Evolutionary conservation across 2,888 invertebrate genomes (phyloP), one percentile per base, ranked within the genome.

Genomic region (Lasioglossum figueresi): DNA sequence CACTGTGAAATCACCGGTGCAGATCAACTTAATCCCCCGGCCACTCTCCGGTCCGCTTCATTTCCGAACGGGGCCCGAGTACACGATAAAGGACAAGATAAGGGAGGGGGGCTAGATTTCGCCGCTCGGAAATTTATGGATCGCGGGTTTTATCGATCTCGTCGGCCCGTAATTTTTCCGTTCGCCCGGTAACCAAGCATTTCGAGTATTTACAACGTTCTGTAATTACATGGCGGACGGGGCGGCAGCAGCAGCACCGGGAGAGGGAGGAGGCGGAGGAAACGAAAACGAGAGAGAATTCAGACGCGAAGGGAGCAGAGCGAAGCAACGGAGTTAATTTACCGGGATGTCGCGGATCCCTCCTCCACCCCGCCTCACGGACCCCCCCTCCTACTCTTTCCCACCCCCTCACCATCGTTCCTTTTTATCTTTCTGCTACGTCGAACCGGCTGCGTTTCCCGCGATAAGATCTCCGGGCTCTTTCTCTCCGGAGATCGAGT

Each of bases 381-480:
- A 43, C 14, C 52, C 72, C n/a, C n/a, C 52, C 72, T 23, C n/a
- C 40, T 12, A 48, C 76, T 66, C 56, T 37, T 45, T 48, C 71
- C 74, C 75, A 80, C 16, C 78, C 85, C 81, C 81, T 48, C 27
- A n/a, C 83, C 79, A 56, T 70, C 70, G 45, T 76, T 84, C 80
- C 84, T 90, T 86, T 90, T 91, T 90, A 86, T 86, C 85, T 89
- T 88, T 88, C 87, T 84, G 78, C 75, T 85, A 89, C 90, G 87
- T 86, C 90, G 90, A 91, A 90, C 90, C 91, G 86, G 91, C 90
- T 90, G 86, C 90, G 82, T 90, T 90, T 91, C 91, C 88, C 91
- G 90, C 85, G 90, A 90, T 90, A 90, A 91, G 84, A 90, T 90
- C 90, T 88, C 70, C 73, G 79, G 70, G 80, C 76, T 86, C 90